phyloP scores from a whole-genome alignment of 2,797 vertebrate genomes.

The Myotis pilosus region DNA sequence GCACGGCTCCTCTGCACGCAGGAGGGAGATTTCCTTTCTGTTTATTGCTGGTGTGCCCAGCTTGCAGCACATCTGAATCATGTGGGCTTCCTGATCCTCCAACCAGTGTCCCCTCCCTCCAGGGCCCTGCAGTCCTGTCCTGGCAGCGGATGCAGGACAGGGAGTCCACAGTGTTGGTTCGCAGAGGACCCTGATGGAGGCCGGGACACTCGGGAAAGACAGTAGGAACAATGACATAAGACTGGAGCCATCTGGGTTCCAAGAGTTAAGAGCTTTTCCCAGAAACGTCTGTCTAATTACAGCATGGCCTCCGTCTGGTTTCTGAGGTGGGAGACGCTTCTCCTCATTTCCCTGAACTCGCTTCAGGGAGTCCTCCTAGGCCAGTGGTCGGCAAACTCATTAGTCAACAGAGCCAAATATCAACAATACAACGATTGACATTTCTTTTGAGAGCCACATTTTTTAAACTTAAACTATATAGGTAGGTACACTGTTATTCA shows the following conservation, averaged over 20 bases:
- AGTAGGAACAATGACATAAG: neutral
- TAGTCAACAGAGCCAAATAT: too few relatives aligned
- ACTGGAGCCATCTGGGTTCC: neutral
- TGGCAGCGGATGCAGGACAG: neutral
- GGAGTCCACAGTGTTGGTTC: neutral
- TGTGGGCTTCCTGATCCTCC: neutral
- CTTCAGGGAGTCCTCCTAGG: too few relatives aligned
- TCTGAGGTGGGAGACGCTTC: neutral
- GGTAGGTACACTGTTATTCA: too few relatives aligned
- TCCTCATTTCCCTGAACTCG: neutral
- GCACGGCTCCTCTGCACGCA: neutral
- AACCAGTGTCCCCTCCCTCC: neutral
- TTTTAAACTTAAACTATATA: too few relatives aligned
- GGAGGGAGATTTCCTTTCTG: neutral
- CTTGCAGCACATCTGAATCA: neutral
- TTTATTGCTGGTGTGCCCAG: neutral
- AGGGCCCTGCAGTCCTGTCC: neutral
- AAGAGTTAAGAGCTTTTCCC: conserved; percentile 1
- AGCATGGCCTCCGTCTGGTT: neutral
- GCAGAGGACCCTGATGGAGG: neutral
- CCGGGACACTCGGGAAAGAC: neutral
- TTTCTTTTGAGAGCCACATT: too few relatives aligned
- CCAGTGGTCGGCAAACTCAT: too few relatives aligned
- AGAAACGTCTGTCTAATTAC: neutral
- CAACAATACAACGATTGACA: too few relatives aligned